phyloP scores from a whole-genome alignment of 2,797 vertebrate genomes.

The Fistularia tabacaria region DNA sequence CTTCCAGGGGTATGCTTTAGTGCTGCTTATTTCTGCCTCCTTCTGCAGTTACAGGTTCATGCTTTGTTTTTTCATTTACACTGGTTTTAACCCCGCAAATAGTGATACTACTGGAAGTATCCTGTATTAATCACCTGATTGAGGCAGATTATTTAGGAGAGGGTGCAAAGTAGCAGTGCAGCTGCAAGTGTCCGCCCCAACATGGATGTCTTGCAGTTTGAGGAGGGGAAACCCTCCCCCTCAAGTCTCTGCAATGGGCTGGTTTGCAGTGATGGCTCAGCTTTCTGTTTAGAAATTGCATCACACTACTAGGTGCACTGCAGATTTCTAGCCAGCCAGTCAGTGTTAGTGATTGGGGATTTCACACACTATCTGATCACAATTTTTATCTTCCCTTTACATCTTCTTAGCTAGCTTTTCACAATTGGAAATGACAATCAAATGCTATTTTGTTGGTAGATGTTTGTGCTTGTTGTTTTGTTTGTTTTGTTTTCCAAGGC shows the following conservation, averaged over 20 bases:
- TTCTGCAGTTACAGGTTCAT: slow-evolving; percentile 49
- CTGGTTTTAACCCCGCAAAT: slow-evolving; percentile 57
- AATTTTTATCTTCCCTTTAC: slow-evolving; percentile 60
- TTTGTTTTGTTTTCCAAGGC: neutral
- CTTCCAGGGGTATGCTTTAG: slow-evolving; percentile 56
- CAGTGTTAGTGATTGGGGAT: slow-evolving; percentile 66
- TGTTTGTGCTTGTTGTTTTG: slow-evolving; percentile 12
- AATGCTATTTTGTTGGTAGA: slow-evolving; percentile 48
- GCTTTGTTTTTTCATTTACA: slow-evolving; percentile 50
- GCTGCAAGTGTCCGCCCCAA: slow-evolving; percentile 63
- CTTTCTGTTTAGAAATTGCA: slow-evolving; percentile 72
- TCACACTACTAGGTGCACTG: slow-evolving; percentile 69
- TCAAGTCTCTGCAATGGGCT: slow-evolving; percentile 67
- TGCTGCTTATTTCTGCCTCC: slow-evolving; percentile 51
- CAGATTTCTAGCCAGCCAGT: slow-evolving; percentile 63
- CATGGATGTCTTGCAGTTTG: slow-evolving; percentile 55
- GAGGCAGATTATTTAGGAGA: slow-evolving; percentile 62
- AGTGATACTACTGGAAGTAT: slow-evolving; percentile 37
- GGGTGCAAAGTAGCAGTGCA: slow-evolving; percentile 59
- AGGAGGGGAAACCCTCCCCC: slow-evolving; percentile 39
- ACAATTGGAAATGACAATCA: slow-evolving; percentile 67
- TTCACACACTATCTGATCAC: slow-evolving; percentile 65
- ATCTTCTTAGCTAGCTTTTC: slow-evolving; percentile 62
- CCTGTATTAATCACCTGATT: slow-evolving; percentile 60
- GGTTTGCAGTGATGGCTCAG: slow-evolving; percentile 70